phyloP scores from a whole-genome alignment of 2,888 invertebrate genomes.

The Oscheius sp. region DNA sequence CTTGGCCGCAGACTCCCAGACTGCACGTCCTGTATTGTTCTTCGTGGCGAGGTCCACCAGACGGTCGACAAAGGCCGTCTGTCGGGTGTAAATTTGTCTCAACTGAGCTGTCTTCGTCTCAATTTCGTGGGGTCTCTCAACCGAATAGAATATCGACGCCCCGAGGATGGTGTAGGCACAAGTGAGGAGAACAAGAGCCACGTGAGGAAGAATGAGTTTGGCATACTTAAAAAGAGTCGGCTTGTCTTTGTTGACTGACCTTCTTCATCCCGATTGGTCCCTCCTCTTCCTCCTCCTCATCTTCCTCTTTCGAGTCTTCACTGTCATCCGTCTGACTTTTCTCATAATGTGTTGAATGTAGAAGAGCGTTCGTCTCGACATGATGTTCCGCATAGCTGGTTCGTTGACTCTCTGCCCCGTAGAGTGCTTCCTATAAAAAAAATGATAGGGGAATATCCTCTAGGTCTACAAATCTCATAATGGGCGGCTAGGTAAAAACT shows the following conservation, averaged over 20 bases:
- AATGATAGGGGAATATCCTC: not conserved
- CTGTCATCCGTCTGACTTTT: slow-evolving; percentile 52
- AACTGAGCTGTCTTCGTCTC: slow-evolving; percentile 58
- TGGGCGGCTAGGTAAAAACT: slow-evolving; percentile 2
- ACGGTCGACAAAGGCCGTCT: slow-evolving; percentile 62
- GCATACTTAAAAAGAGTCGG: slow-evolving; percentile 68
- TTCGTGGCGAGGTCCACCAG: slow-evolving; percentile 47
- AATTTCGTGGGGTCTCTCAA: slow-evolving; percentile 68
- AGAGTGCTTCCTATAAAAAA: slow-evolving; percentile 28
- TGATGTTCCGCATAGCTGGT: slow-evolving; percentile 26
- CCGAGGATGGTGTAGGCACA: slow-evolving; percentile 67
- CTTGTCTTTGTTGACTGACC: slow-evolving; percentile 36
- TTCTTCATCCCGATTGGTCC: slow-evolving; percentile 53
- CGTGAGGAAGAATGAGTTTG: slow-evolving; percentile 70
- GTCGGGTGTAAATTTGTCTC: slow-evolving; percentile 56
- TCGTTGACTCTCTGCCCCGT: slow-evolving; percentile 24
- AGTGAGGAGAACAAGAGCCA: slow-evolving; percentile 69
- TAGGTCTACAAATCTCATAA: slow-evolving; percentile 5
- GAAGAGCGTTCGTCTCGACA: slow-evolving; percentile 6
- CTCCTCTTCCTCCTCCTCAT: slow-evolving; percentile 54
- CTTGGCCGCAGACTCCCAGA: slow-evolving; percentile 51
- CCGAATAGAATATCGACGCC: slow-evolving; percentile 68
- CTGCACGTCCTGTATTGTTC: slow-evolving; percentile 41
- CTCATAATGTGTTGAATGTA: slow-evolving; percentile 32
- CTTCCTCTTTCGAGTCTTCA: slow-evolving; percentile 54